Evolutionary conservation across 2,113 vertebrate genomes (phyloP).

Genomic region (Odontophorus gujanensis): DNA sequence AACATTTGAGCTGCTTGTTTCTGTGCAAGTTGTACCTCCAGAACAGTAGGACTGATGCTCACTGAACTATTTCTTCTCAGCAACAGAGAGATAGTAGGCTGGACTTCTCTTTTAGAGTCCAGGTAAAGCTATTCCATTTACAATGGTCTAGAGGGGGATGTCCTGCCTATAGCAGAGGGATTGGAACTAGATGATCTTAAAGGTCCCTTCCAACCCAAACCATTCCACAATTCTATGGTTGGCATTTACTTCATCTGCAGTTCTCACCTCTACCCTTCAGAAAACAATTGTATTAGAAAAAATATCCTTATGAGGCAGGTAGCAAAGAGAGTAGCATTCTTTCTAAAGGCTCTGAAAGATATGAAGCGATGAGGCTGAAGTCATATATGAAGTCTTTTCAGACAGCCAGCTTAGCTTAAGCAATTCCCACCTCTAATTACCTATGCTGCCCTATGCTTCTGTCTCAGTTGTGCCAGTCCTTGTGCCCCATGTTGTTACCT

Average conservation of each 20-base stretch:
- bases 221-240: not conserved
- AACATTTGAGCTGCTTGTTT: not conserved
- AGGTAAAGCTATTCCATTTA: not conserved
- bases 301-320: not conserved
- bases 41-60: not conserved
- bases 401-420: not conserved
- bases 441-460: not conserved
- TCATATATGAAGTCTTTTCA: not conserved
- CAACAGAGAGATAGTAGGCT: not conserved
- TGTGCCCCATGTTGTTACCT: not conserved
- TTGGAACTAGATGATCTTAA: too few species aligned
- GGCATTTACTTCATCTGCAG: not conserved
- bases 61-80: not conserved
- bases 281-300: constrained; percentile 1
- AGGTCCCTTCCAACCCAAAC: too few species aligned
- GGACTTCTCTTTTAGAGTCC: not conserved
- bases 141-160: not conserved
- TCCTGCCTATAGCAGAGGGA: too few species aligned
- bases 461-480: not conserved
- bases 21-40: not conserved
- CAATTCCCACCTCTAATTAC: not conserved
- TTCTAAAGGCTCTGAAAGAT: not conserved
- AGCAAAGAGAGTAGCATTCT: not conserved
- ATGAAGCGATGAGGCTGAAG: not conserved
- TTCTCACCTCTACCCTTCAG: not conserved